These are phyloP conservation scores for Potamilus streckersoni DNA, from an alignment of 1,140 invertebrate species.

Conservation along the genomic window DNA sequence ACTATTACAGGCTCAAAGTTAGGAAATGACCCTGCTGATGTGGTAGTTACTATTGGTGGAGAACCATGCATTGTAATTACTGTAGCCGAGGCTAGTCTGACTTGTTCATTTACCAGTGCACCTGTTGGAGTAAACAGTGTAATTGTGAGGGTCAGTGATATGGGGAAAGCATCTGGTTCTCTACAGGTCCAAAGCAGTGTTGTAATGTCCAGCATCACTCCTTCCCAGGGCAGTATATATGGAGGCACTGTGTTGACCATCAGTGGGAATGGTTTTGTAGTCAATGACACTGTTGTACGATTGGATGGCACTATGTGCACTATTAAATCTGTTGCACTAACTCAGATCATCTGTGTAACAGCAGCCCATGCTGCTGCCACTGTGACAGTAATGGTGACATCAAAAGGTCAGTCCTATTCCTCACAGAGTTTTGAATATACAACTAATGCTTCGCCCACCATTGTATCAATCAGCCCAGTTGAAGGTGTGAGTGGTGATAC, in stretches of 20 bases:
- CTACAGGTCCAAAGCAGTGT: conserved; percentile 13
- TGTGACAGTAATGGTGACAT: conserved; percentile 30
- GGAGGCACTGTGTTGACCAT: conserved; percentile 44
- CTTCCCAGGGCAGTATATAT: conserved; percentile 38
- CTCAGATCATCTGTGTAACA: conserved; percentile 36
- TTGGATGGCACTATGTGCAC: conserved; percentile 11
- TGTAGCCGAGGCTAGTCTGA: conserved; percentile 24
- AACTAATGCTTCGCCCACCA: conserved; percentile 34
- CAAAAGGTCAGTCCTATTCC: conserved; percentile 29
- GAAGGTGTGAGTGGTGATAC: conserved; percentile 22
- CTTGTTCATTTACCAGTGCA: conserved; percentile 20
- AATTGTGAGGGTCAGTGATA: conserved; percentile 20
- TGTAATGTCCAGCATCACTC: conserved; percentile 25
- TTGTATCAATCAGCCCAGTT: conserved; percentile 32
- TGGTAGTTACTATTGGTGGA: conserved; percentile 32
- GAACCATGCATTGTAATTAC: conserved; percentile 18
- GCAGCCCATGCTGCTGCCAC: conserved; percentile 26
- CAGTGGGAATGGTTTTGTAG: conserved; percentile 39
- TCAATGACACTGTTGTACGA: conserved; percentile 15
- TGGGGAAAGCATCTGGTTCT: conserved; percentile 26
- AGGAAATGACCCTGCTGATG: conserved; percentile 7
- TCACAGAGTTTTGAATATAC: conserved; percentile 20
- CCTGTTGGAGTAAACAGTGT: conserved; percentile 33
- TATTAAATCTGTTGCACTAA: conserved; percentile 8
- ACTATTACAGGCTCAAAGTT: conserved; percentile 16